Percentiles rank a stretch among this genome's conserved stretches.
These are phyloP conservation scores for Smithornis capensis DNA, from an alignment of 2,113 vertebrate species.

Conservation along the genomic window DNA sequence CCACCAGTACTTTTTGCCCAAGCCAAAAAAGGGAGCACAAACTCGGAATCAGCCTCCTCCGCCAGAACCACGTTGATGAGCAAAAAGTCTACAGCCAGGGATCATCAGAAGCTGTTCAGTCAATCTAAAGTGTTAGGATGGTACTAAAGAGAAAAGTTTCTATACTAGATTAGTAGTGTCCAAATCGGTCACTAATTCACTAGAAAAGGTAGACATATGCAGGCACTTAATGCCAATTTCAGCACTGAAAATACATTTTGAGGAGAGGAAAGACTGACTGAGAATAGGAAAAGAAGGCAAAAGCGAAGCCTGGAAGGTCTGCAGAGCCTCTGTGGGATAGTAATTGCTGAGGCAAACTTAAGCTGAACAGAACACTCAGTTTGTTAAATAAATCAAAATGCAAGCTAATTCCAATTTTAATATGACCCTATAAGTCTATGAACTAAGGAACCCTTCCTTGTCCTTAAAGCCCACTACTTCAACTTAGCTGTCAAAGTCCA, in stretches of 20 bases:
- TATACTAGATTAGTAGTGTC: neutral
- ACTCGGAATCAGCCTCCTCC: neutral
- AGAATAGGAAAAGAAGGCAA: neutral
- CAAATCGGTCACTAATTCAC: neutral
- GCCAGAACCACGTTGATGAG: neutral
- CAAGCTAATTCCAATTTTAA: conserved; percentile 26
- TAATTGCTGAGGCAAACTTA: conserved; percentile 46
- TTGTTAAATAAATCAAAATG: conserved; percentile 55
- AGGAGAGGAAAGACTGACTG: neutral
- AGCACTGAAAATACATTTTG: neutral
- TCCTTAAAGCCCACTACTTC: neutral
- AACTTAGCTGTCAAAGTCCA: neutral
- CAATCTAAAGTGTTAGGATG: neutral
- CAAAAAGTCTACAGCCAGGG: neutral
- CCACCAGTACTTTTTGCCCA: neutral
- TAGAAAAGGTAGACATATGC: neutral
- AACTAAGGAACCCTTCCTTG: neutral
- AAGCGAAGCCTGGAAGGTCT: conserved; percentile 18
- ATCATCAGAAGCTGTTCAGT: neutral
- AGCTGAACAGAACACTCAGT: conserved; percentile 20
- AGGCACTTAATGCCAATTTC: neutral
- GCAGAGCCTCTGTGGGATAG: conserved; percentile 11
- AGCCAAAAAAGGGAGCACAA: neutral
- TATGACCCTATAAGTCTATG: neutral
- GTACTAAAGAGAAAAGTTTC: neutral